Conservation (phyloP, 2,888 invertebrate species). For the Ichneumoninae sp. region DNA sequence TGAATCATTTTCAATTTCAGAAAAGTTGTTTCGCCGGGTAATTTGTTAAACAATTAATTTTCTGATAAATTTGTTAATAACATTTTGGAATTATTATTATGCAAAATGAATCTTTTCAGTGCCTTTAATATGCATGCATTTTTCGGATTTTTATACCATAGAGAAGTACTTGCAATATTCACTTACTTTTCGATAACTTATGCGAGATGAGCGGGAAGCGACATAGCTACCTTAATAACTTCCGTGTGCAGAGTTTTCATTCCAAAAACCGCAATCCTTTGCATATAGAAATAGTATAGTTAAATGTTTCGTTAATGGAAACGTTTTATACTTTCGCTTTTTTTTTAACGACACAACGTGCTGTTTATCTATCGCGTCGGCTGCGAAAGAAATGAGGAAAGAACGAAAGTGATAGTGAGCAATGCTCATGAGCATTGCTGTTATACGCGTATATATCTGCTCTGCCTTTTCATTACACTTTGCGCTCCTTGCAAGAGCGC, state of each 20-base stretch:
- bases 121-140: too few relatives aligned
- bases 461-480: neutral
- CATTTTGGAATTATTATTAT: too few relatives aligned
- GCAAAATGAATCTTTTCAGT: too few relatives aligned
- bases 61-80: too few relatives aligned
- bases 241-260: neutral
- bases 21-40: too few relatives aligned
- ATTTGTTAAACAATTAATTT: too few relatives aligned
- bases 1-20: too few relatives aligned
- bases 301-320: neutral
- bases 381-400: neutral
- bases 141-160: too few relatives aligned
- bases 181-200: too few relatives aligned
- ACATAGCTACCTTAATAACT: neutral
- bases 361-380: neutral
- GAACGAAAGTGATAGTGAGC: neutral
- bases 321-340: neutral
- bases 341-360: neutral
- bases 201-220: too few relatives aligned
- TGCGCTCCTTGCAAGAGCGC: neutral
- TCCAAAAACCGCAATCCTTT: neutral
- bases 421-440: neutral
- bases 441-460: neutral
- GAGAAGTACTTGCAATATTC: too few relatives aligned
- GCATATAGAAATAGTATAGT: neutral